Percentiles rank a stretch among this genome's conserved stretches.
These are phyloP conservation scores for Stenurella melanura DNA, from an alignment of 2,888 invertebrate genomes.

Conservation along the genomic window DNA sequence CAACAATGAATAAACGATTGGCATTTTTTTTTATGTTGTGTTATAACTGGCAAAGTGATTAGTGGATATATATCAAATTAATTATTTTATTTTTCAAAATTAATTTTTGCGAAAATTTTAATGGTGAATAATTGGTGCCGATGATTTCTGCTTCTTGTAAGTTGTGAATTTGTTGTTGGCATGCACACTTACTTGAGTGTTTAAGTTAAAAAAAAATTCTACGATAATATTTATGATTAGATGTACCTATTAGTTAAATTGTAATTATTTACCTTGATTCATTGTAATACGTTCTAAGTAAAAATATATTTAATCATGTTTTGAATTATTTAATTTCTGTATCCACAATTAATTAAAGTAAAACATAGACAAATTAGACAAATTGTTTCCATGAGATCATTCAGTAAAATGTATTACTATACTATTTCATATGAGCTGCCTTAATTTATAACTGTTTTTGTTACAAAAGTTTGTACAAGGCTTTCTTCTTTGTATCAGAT, in stretches of 20 bases:
- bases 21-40: conserved; percentile 18
- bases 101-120: background rate
- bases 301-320: too few relatives aligned
- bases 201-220: background rate
- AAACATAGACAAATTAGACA: too few relatives aligned
- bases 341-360: too few relatives aligned
- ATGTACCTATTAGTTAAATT: background rate
- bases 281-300: too few relatives aligned
- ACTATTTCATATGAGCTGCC: too few relatives aligned
- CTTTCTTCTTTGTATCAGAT: too few relatives aligned
- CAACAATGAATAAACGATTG: conserved; percentile 31
- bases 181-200: background rate
- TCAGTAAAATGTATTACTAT: too few relatives aligned
- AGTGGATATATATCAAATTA: background rate
- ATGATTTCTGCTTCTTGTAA: background rate
- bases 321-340: too few relatives aligned
- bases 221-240: background rate
- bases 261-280: too few relatives aligned
- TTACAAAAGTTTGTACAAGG: too few relatives aligned
- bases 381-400: too few relatives aligned
- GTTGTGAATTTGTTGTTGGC: conserved; percentile 2
- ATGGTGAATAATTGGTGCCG: background rate
- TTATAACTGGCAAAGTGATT: conserved; percentile 8
- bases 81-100: conserved; percentile 2
- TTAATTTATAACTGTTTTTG: too few relatives aligned